Base-by-base conservation (phyloP, 1,140 invertebrate genomes). In the Bombus affinis region DNA sequence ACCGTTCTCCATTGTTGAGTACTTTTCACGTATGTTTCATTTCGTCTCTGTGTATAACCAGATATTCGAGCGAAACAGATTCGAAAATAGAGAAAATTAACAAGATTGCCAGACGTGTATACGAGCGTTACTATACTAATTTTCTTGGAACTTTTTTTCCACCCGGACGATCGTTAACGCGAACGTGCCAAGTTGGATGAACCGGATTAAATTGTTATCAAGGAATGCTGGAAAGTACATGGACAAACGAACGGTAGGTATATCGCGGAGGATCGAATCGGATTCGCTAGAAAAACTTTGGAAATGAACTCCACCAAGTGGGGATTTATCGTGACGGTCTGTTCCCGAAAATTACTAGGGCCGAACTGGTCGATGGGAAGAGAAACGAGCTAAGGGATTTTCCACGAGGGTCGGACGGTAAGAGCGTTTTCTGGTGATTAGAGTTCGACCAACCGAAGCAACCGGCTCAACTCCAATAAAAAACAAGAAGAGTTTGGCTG, bases 401-500 rank as follows among this genome's bases (percentile, higher is more conserved):
- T 85, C 44, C 44, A 44, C 71, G 57, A 75, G 84, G 84, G 70
- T 75, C 47, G 62, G 66, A 44, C 84, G 78, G 57, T 81, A 84
- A 89, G 79, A 87, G 83, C 88, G 81, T 85, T 89, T 89, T 81
- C 88, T 89, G 88, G 87, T 81, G 88, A 89, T 89, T 89, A 89
- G 88, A 89, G 83, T 83, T 86, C 70, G 87, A 78, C 75, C 83
- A 76, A 86, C 72, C 87, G 74, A 70, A 68, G 59, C 79, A 77
- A 83, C 84, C 83, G 79, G 77, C 87, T 86, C 75, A 89, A 80
- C 77, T 39, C 75, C 75, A 70, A 89, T 86, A 87, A 87, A 89
- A 83, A 83, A 71, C 39, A n/a, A n/a, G 18, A 44, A 65, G 47
- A 66, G 80, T 70, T 18, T 28, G 44, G 65, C 76, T 22, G 22